Conservation (phyloP, 2,797 vertebrate species). For the Pagetopsis macropterus region DNA sequence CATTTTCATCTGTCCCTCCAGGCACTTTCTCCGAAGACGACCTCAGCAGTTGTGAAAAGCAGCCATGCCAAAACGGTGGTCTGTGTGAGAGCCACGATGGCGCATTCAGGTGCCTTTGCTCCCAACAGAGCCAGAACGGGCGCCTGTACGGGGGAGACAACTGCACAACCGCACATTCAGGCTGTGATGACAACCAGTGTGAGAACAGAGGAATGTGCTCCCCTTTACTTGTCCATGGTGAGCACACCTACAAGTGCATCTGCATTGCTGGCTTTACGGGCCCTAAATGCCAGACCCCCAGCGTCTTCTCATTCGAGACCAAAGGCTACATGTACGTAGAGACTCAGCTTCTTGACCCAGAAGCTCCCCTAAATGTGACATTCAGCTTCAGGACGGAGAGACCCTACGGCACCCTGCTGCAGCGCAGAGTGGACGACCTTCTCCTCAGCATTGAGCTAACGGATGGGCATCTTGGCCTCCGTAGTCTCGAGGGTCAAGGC, state of each 20-base stretch:
- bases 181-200: conserved; percentile 86
- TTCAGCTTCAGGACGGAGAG: conserved; percentile 88
- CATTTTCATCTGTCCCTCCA: conserved; percentile 53
- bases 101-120: conserved; percentile 88
- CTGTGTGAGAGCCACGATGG: conserved; percentile 85
- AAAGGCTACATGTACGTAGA: conserved; percentile 83
- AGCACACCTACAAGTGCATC: conserved; percentile 83
- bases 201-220: conserved; percentile 87
- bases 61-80: conserved; percentile 90
- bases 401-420: conserved; percentile 80
- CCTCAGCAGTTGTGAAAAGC: conserved; percentile 81
- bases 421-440: conserved; percentile 73
- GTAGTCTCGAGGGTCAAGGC: conserved; percentile 70
- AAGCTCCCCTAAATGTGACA: conserved; percentile 80
- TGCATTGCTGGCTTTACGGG: conserved; percentile 88
- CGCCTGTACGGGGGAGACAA: conserved; percentile 86
- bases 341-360: conserved; percentile 56
- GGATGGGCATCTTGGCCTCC: conserved; percentile 82
- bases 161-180: conserved; percentile 86
- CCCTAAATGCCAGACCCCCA: conserved; percentile 82
- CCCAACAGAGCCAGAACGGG: conserved; percentile 75
- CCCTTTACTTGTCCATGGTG: conserved; percentile 80
- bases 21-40: conserved; percentile 84
- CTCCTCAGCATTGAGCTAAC: conserved; percentile 85
- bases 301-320: conserved; percentile 89